Evolutionary conservation across 2,113 vertebrate genomes (phyloP).

Genomic region (Butorides virescens): DNA sequence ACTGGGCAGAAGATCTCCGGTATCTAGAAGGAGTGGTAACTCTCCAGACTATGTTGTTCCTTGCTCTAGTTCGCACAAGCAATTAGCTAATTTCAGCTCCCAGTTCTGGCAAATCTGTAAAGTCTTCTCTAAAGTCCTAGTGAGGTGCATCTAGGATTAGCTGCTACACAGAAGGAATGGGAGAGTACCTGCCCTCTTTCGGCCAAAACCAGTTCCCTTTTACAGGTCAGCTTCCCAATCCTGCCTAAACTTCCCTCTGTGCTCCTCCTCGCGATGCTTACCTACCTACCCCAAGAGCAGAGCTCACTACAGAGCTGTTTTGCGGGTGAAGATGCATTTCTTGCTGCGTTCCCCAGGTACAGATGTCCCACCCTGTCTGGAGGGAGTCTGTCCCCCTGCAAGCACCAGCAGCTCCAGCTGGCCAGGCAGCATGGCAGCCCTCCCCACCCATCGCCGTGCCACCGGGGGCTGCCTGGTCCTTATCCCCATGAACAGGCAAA

Average conservation of each 20-base stretch:
- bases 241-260: not conserved
- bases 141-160: not conserved
- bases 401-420: rapidly evolving
- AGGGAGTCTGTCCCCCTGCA: not conserved
- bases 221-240: not conserved
- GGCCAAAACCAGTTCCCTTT: not conserved
- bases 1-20: not conserved
- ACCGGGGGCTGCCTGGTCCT: not conserved
- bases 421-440: rapidly evolving
- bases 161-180: not conserved
- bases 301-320: not conserved
- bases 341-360: not conserved
- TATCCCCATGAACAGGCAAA: not conserved
- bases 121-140: not conserved
- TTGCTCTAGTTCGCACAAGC: not conserved
- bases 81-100: not conserved
- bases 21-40: not conserved
- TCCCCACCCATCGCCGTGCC: rapidly evolving
- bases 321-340: not conserved
- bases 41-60: not conserved
- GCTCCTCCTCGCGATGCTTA: not conserved
- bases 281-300: not conserved
- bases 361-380: not conserved
- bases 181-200: not conserved
- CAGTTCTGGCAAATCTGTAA: not conserved